Evolutionary conservation across 2,113 vertebrate species (phyloP), one percentile per base, ranked within the genome.

Genomic region (Caranx melampygus): DNA sequence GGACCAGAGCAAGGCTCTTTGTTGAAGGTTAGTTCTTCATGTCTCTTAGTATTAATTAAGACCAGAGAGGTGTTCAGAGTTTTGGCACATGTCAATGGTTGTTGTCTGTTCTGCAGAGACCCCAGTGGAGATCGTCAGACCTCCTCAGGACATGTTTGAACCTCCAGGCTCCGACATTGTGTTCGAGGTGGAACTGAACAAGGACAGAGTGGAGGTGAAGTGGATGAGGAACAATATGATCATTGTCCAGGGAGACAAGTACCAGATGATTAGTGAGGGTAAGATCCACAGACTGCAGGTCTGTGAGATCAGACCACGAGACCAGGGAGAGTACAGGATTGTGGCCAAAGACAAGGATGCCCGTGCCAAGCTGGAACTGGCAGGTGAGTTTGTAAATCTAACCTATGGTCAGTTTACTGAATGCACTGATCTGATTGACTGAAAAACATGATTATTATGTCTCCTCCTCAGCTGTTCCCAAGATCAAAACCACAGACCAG

Each of bases 181-280:
- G 80, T 99, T 98, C 74, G 96, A 95, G 73, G 97, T 95, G 31
- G 98, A 99, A 82, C 92, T 99, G 65, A 99, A 99, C 93, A 99
- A 99, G 92, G 98, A 99, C 84, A 95, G 96, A 49, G 98, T 99
- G 83, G 97, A 99, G 62, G 97, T 99, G 54, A 98, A 97, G 74
- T 99, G 98, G 98, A 89, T 99, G 87, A 97, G 97, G 89, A 99
- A 99, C 91, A 99, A 99, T 84, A 99, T 99, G 97, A 94, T 98
- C 81, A 95, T 99, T 0, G 93, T 98, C 83, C 98, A 98, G 83
- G 97, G 98, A 89, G 98, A 99, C 92, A 99, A 99, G 84, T 97
- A 99, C 90, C 98, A 99, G 93, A 99, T 99, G 98, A 97, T 99
- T 94, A 99, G 97, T 79, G 98, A 99, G 91, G 97, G 96, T 60